Evolutionary conservation across 1,140 invertebrate species (phyloP).

Genomic region (Oryctes rhinoceros): DNA sequence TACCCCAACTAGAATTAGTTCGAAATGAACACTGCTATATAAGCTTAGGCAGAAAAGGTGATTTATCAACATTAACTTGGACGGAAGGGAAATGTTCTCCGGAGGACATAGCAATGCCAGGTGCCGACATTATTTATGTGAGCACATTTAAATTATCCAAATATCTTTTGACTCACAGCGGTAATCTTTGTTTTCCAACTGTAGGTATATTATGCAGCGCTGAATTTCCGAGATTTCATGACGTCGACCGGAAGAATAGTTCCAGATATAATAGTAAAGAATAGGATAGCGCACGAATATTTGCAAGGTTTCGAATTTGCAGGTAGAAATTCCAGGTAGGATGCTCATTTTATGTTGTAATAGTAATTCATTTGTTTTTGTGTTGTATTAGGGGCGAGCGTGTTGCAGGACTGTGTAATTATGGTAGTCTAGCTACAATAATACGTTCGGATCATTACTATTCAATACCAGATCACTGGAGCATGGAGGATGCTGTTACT

Average conservation of each 20-base stretch:
- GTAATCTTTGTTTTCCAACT: not conserved
- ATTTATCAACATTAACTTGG: slow-evolving; percentile 86
- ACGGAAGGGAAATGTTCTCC: slow-evolving; percentile 67
- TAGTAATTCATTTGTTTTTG: no score
- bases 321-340: slow-evolving; percentile 54
- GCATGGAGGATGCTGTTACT: no score
- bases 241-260: not conserved
- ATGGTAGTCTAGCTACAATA: no score
- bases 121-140: not conserved
- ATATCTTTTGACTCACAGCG: not conserved
- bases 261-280: not conserved
- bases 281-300: not conserved
- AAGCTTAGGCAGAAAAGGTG: slow-evolving; percentile 80
- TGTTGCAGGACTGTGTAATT: no score
- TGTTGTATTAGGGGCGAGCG: no score
- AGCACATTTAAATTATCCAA: not conserved
- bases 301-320: not conserved
- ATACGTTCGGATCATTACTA: no score
- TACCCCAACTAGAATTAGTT: slow-evolving; percentile 61
- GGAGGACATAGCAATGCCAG: not conserved
- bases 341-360: no score
- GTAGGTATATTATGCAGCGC: slow-evolving; percentile 70
- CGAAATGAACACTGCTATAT: slow-evolving; percentile 76
- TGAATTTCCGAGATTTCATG: slow-evolving; percentile 84
- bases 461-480: no score